Base-by-base conservation (phyloP, 2,113 vertebrate genomes). In the Coryphaenoides rupestris region DNA sequence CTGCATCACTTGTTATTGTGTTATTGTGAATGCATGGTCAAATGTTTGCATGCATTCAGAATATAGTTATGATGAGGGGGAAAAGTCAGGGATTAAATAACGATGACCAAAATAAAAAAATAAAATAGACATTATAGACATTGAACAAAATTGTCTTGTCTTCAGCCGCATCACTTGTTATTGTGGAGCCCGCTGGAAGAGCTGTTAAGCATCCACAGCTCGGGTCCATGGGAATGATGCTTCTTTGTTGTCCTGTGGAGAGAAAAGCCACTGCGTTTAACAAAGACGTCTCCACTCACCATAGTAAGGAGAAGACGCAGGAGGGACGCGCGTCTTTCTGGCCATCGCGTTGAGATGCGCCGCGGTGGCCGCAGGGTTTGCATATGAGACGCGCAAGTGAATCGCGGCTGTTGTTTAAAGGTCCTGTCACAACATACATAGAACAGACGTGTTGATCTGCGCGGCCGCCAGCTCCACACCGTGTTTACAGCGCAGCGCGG, bases 401-500 rank as follows among this genome's bases (percentile, higher is more conserved):
- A 77, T 62, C 68, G 70, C 72, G 65, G 4, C 13, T 40, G 26
- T 56, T 56, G 26, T 21, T 71, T 60, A 62, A 55, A 55, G 67
- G 71, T 73, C 66, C 68, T 60, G 74, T 76, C 70, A 72, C 74
- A 60, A 64, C 73, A 57, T 19, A 80, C 69, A 77, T 70, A 70
- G 58, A 49, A 58, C 26, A 55, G 23, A 67, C 64, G 60, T 57
- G 40, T 66, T 21, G 19, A 54, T 54, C 9, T 6, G 21, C n/a
- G n/a, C n/a, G 52, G n/a, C 21, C 12, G n/a, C 10, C 17, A 19
- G 72, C 67, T n/a, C 69, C 83, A 88, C 88, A 81, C 61, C 65
- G 78, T 90, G 89, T 90, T 89, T 89, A 89, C 89, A 89, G 89
- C 84, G 63, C 80, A n/a, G n/a, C n/a, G n/a, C n/a, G n/a, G n/a